Evolutionary conservation across 1,140 invertebrate genomes (phyloP).

Genomic region (Thaumatotibia leucotreta): DNA sequence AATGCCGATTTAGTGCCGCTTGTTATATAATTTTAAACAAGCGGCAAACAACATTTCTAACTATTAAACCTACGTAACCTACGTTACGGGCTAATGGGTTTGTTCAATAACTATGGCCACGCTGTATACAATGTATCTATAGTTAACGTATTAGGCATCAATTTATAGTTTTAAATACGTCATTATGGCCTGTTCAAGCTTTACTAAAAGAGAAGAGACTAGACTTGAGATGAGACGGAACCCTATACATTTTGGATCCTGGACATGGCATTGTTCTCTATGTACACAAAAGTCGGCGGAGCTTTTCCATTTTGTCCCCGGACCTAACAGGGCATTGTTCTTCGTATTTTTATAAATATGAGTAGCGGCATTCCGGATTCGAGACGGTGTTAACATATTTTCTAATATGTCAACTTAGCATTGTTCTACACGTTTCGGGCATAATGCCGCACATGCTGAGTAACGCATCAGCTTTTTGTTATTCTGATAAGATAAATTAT

Average conservation of each 20-base stretch:
- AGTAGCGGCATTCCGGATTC: constrained; percentile 8
- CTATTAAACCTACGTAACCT: too few species aligned
- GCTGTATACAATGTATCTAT: too few species aligned
- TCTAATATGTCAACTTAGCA: constrained; percentile 9
- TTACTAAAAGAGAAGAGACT: too few species aligned
- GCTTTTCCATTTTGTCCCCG: neutral
- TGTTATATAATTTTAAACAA: too few species aligned
- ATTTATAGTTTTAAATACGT: too few species aligned
- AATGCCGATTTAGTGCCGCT: too few species aligned
- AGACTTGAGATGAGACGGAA: too few species aligned
- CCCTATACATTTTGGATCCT: neutral
- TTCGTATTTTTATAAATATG: constrained; percentile 6
- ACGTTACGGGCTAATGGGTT: too few species aligned
- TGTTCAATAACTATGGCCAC: too few species aligned
- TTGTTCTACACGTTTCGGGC: neutral
- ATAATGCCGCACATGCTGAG: neutral
- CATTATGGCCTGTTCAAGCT: too few species aligned
- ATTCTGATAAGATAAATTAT: neutral
- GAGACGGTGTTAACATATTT: constrained; percentile 7
- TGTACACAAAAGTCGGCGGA: neutral
- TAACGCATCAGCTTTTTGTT: neutral
- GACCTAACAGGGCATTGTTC: constrained; percentile 1
- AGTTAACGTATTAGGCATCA: too few species aligned
- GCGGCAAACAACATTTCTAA: too few species aligned
- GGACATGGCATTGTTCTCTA: neutral